A percentile compares a stretch with the other conserved stretches of the same genome.
phyloP scores from a whole-genome alignment of 1,140 invertebrate genomes.

The Odontomachus brunneus region DNA sequence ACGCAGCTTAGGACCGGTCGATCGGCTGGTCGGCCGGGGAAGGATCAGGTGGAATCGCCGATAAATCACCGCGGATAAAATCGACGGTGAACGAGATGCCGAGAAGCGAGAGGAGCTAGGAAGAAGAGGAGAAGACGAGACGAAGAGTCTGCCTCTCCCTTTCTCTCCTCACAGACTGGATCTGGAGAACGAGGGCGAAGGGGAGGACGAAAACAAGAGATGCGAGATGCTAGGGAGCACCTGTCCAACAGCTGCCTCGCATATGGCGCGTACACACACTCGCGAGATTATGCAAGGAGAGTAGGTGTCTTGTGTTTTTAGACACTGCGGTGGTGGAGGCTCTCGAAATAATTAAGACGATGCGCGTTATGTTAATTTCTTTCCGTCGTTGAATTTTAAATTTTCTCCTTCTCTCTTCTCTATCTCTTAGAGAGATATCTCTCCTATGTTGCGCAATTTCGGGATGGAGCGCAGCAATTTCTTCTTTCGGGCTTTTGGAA shows the following conservation, averaged over 20 bases:
- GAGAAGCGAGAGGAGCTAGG: neutral
- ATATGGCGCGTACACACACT: constrained; percentile 62
- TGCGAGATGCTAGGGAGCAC: constrained; percentile 63
- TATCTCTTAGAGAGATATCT: too few relatives aligned
- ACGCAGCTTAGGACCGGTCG: neutral
- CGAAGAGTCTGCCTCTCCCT: neutral
- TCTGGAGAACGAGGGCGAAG: constrained; percentile 15
- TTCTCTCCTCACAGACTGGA: constrained; percentile 22
- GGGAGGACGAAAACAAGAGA: constrained; percentile 58
- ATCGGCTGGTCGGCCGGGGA: neutral
- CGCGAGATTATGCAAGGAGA: constrained; percentile 71
- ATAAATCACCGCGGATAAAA: constrained; percentile 73
- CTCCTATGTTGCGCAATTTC: too few relatives aligned
- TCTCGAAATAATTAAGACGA: constrained; percentile 27
- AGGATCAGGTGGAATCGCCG: constrained; percentile 45
- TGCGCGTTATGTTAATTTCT: neutral
- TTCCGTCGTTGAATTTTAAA: neutral
- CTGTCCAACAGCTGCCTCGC: constrained; percentile 74
- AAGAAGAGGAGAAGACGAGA: constrained; percentile 16
- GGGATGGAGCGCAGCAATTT: too few relatives aligned
- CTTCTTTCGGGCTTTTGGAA: too few relatives aligned
- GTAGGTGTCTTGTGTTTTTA: constrained; percentile 64
- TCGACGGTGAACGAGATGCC: constrained; percentile 46
- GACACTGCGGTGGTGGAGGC: neutral
- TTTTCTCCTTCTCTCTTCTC: neutral